Percentiles rank a stretch among this genome's conserved stretches.
These are phyloP conservation scores for Cactoblastis cactorum DNA, from an alignment of 2,888 invertebrate species.

Conservation along the genomic window DNA sequence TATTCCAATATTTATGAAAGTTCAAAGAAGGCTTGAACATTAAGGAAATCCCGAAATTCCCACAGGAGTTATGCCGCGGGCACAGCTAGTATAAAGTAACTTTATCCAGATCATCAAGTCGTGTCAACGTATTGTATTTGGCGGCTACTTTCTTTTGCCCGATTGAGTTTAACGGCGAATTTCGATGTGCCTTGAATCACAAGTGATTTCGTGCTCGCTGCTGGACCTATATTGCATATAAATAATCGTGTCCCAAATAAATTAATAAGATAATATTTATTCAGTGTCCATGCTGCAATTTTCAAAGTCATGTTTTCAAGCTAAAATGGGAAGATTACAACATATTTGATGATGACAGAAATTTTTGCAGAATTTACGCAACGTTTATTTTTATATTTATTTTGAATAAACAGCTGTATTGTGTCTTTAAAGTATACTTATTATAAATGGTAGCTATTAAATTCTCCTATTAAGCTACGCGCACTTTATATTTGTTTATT, in stretches of 20 bases:
- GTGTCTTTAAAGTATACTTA: too few relatives aligned
- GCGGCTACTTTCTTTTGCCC: conserved; percentile 61
- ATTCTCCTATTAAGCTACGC: too few relatives aligned
- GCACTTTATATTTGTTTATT: too few relatives aligned
- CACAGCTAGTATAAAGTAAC: background rate
- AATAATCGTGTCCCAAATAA: conserved; percentile 33
- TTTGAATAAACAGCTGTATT: too few relatives aligned
- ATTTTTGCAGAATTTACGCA: background rate
- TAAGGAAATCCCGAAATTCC: too few relatives aligned
- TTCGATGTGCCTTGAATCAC: conserved; percentile 62
- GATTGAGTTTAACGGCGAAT: conserved; percentile 71
- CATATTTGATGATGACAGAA: background rate
- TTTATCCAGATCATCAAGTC: conserved; percentile 22
- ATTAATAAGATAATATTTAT: conserved; percentile 19
- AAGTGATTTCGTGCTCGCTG: conserved; percentile 40
- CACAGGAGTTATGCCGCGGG: too few relatives aligned
- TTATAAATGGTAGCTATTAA: too few relatives aligned
- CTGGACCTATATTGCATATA: conserved; percentile 46
- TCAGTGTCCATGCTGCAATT: conserved; percentile 12
- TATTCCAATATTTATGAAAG: too few relatives aligned
- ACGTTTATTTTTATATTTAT: too few relatives aligned
- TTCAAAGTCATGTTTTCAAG: background rate
- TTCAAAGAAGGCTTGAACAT: too few relatives aligned
- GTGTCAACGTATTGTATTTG: conserved; percentile 35
- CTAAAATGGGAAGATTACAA: conserved; percentile 5